Evolutionary conservation across 2,113 vertebrate genomes (phyloP), one percentile per base, ranked within the genome.

Genomic region (Columba livia): DNA sequence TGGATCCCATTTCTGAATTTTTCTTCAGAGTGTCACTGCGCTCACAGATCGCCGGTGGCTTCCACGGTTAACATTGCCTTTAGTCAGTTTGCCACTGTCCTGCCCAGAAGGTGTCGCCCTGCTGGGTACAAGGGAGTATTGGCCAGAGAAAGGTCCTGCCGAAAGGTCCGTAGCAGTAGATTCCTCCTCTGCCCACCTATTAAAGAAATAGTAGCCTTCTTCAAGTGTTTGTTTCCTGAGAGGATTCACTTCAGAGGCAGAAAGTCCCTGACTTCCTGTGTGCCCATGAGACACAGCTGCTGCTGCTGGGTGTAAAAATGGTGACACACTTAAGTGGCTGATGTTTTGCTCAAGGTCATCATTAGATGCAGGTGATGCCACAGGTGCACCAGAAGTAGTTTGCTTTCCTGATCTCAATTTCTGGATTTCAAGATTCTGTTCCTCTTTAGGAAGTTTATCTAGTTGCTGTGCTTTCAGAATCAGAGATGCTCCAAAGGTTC

Each of bases 401-500:
- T 71, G 79, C 71, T 75, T 82, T 48, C 96, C 96, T 78, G 91
- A 96, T 93, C 97, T 98, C 98, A 98, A 97, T 85, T 98, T 98
- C 91, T 97, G 98, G 65, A 99, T 98, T 96, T 97, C 97, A 70
- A 95, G 85, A 11, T 98, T 97, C 89, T 91, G 97, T 11, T 97
- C 93, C 26, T 70, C 96, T 58, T 96, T 95, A 25, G 98, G 97
- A 86, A 98, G 96, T 60, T 96, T 95, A 87, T 99, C 99, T 86
- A 99, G 90, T 82, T 98, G 98, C 94, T 98, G 98, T 75, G 98
- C 99, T 97, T 97, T 97, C 65, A 98, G 69, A 70, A 98, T 97
- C 42, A 97, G 97, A 87, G 98, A 98, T 78, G 96, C 94, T 75
- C 95, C 95, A 12, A 98, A 96, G 10, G 98, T 98, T 74, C 99